Evolutionary conservation across 2,797 vertebrate genomes (phyloP), one percentile per base, ranked within the genome.

Genomic region (Clarias fuscus): DNA sequence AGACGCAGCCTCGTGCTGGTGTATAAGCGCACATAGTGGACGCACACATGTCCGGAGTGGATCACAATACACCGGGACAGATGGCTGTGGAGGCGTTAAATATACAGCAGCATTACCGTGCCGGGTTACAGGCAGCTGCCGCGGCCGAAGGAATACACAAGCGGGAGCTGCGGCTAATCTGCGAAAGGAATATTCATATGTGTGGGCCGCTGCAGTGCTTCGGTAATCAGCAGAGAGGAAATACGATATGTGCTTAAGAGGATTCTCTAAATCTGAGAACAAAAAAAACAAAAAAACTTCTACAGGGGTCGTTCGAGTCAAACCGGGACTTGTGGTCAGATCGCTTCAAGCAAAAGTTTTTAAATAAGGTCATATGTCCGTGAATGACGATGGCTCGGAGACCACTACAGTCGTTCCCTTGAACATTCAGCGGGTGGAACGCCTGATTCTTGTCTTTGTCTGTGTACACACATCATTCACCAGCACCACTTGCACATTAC

Each of bases 61-160:
- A 92, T 93, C 92, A 92, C 92, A 93, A 91, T 93, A 93, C 91
- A 93, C 30, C 84, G 37, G 87, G 93, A 87, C 95, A 95, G 93
- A 95, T 95, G 95, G 94, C 86, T 37, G 84, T 62, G 83, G 89
- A 89, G 90, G 91, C 92, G 93, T 93, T 94, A 92, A 94, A 95
- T 94, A 95, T 94, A 94, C 93, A 94, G 83, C 90, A 91, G 83
- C 90, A 91, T 91, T 91, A 93, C 89, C 89, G 88, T 90, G 91
- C 94, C 86, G 89, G 90, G 92, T 95, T 93, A 92, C 93, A 91
- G 88, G 88, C 92, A 93, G 90, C 92, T 92, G 91, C 90, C 87
- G 86, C 82, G 1, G 72, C 33, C 27, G 83, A 79, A 20, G 83
- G 87, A 87, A 88, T 77, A 84, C 68, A 85, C 89, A 91, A 91